Evolutionary conservation across 2,888 invertebrate genomes (phyloP).

Genomic region (Automeris io): DNA sequence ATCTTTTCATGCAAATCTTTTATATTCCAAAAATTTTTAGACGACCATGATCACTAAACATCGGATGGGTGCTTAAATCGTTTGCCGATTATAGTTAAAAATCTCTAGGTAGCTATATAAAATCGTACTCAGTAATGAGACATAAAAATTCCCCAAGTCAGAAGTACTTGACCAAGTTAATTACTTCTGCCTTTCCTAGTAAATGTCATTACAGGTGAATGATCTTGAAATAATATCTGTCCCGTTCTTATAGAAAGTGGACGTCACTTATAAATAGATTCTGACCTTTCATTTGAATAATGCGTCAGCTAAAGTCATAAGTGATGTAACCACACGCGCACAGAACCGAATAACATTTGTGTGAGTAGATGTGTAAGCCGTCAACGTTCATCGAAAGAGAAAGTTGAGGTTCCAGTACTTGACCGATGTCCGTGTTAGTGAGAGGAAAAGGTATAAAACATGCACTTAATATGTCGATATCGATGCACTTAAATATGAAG

Average conservation of each 20-base stretch:
- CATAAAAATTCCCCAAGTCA: too few relatives aligned
- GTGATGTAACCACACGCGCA: conserved; percentile 57
- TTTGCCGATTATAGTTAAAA: too few relatives aligned
- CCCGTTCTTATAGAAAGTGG: conserved; percentile 61
- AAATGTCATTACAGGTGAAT: conserved; percentile 30
- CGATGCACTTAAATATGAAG: conserved; percentile 10
- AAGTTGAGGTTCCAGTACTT: conserved; percentile 56
- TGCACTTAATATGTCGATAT: too few relatives aligned
- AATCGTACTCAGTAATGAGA: too few relatives aligned
- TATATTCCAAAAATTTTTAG: too few relatives aligned
- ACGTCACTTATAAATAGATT: conserved; percentile 58
- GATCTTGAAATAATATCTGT: conserved; percentile 39
- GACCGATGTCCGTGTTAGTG: conserved; percentile 40
- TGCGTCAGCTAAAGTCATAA: conserved; percentile 60
- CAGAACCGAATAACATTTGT: conserved; percentile 20
- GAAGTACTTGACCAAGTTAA: conserved; percentile 3
- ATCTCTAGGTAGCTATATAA: too few relatives aligned
- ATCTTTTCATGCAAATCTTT: too few relatives aligned
- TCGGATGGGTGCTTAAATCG: too few relatives aligned
- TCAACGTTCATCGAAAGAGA: conserved; percentile 62
- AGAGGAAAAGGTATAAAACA: too few relatives aligned
- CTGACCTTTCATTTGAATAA: conserved; percentile 64
- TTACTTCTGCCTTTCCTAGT: not conserved
- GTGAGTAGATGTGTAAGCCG: conserved; percentile 38
- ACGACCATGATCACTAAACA: too few relatives aligned